phyloP scores from a whole-genome alignment of 2,797 vertebrate species.

The Oreonectes daqikongensis region DNA sequence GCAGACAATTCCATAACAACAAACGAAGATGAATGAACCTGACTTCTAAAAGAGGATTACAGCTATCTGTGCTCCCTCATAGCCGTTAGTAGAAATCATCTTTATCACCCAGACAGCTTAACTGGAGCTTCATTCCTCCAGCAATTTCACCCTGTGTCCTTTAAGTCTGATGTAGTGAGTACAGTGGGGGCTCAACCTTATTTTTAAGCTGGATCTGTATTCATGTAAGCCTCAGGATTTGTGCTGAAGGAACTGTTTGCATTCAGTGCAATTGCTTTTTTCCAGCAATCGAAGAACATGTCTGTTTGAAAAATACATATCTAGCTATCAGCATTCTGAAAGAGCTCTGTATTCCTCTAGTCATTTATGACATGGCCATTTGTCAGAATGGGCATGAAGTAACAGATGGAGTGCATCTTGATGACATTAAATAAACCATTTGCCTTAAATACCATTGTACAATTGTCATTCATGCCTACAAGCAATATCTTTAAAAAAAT shows the following conservation, averaged over 20 bases:
- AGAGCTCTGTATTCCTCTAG: slow-evolving; percentile 38
- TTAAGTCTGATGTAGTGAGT: slow-evolving; percentile 55
- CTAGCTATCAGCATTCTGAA: slow-evolving; percentile 49
- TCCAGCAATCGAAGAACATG: slow-evolving; percentile 58
- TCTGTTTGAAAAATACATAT: slow-evolving; percentile 58
- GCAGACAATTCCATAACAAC: slow-evolving; percentile 37
- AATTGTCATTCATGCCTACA: neutral
- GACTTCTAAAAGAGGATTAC: slow-evolving; percentile 73
- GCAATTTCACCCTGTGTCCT: slow-evolving; percentile 65
- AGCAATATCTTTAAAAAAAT: neutral
- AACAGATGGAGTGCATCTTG: slow-evolving; percentile 20
- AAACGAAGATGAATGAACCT: slow-evolving; percentile 50
- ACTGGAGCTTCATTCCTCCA: slow-evolving; percentile 66
- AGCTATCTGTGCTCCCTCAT: slow-evolving; percentile 65
- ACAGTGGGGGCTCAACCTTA: slow-evolving; percentile 40
- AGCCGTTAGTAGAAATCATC: slow-evolving; percentile 67
- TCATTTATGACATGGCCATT: slow-evolving; percentile 49
- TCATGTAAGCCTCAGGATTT: slow-evolving; percentile 64
- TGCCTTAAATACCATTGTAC: neutral
- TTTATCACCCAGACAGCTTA: slow-evolving; percentile 63
- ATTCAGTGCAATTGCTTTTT: slow-evolving; percentile 62
- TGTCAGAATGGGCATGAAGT: slow-evolving; percentile 18
- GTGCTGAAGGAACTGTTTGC: slow-evolving; percentile 59
- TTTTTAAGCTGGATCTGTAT: slow-evolving; percentile 52
- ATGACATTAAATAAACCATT: slow-evolving; percentile 2